Conservation (phyloP, 2,113 vertebrate genomes). For the Bungarus multicinctus region DNA sequence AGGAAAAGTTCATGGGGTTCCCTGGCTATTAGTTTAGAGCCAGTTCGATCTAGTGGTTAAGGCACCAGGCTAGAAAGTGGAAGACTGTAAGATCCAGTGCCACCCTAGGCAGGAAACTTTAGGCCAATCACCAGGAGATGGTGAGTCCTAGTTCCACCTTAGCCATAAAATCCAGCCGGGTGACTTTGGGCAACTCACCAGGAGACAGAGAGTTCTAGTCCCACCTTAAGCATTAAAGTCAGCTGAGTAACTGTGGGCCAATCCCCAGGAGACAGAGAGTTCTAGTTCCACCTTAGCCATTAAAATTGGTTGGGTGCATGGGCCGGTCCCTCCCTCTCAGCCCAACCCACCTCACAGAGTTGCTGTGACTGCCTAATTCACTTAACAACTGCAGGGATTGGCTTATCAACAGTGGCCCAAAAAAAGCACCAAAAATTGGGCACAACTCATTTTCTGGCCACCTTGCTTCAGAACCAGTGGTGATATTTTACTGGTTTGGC, state of each 20-base stretch:
- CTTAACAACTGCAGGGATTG: neutral
- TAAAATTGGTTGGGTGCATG: neutral
- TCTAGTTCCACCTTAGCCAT: neutral
- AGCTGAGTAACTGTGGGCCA: no score
- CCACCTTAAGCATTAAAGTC: no score
- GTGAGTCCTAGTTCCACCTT: no score
- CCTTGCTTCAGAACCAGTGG: neutral
- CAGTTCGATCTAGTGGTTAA: neutral
- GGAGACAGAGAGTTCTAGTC: no score
- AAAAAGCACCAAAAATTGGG: neutral
- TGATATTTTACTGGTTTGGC: no score
- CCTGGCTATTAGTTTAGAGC: constrained; percentile 1
- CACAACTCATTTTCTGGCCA: neutral
- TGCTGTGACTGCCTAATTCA: neutral
- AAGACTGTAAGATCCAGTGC: neutral
- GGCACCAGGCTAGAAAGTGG: neutral
- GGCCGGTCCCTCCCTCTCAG: neutral
- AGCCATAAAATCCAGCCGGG: no score
- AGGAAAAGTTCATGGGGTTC: constrained; percentile 19
- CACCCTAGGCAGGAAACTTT: neutral
- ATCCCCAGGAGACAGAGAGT: no score
- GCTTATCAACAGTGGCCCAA: neutral
- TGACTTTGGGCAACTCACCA: no score
- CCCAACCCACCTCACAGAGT: neutral
- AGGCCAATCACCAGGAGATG: no score